These are phyloP conservation scores for Protonibea diacanthus DNA, from an alignment of 2,797 vertebrate species.

Conservation along the genomic window DNA sequence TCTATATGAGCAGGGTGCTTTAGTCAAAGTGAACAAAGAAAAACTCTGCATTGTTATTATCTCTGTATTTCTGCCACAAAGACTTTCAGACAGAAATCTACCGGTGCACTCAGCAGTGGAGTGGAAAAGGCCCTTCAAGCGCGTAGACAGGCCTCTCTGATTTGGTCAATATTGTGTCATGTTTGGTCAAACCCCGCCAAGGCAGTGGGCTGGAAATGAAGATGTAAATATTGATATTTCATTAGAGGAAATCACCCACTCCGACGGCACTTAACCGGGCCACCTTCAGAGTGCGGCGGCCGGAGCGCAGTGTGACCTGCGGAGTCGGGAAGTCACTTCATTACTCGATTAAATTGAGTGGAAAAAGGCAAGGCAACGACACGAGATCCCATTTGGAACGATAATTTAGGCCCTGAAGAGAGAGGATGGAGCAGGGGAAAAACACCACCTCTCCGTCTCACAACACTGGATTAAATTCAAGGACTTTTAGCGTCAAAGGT, in stretches of 20 bases:
- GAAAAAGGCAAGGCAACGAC: constrained; percentile 87
- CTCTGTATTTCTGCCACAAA: constrained; percentile 40
- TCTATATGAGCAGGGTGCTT: constrained; percentile 21
- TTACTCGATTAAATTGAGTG: constrained; percentile 91
- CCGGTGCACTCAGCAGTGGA: constrained; percentile 71
- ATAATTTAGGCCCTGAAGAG: constrained; percentile 87
- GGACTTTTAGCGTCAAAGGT: constrained; percentile 88
- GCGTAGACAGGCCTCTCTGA: constrained; percentile 76
- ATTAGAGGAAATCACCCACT: constrained; percentile 87
- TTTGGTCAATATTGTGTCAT: constrained; percentile 88
- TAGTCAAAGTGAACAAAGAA: constrained; percentile 63
- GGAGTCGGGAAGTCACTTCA: constrained; percentile 88
- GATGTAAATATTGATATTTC: constrained; percentile 91
- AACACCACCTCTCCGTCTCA: constrained; percentile 84
- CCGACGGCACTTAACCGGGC: constrained; percentile 84
- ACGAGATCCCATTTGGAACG: constrained; percentile 88
- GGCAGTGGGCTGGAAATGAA: constrained; percentile 87
- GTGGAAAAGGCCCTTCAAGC: constrained; percentile 78
- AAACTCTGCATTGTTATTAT: constrained; percentile 62
- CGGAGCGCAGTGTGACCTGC: constrained; percentile 82
- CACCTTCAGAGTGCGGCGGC: constrained; percentile 80
- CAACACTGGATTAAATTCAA: constrained; percentile 86
- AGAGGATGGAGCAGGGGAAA: constrained; percentile 75
- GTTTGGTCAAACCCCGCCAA: constrained; percentile 85
- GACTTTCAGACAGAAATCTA: constrained; percentile 54